These are phyloP conservation scores for Chiloscyllium punctatum DNA, from an alignment of 2,797 vertebrate genomes.

Conservation along the genomic window DNA sequence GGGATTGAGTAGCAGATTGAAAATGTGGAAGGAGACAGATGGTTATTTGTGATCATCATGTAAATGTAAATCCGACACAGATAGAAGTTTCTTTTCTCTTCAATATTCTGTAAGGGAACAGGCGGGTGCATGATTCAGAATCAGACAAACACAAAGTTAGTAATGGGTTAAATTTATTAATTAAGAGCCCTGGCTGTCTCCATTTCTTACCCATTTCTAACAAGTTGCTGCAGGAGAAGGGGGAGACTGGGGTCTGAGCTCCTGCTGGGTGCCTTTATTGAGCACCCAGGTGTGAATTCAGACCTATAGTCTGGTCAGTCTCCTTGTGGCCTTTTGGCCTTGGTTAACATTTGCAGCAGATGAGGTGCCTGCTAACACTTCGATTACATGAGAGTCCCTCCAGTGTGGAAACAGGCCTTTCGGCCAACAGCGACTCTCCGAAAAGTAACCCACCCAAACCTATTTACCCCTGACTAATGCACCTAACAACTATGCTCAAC, in stretches of 20 bases:
- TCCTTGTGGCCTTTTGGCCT: conserved; percentile 39
- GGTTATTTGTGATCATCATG: conserved; percentile 59
- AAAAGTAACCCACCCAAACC: no score
- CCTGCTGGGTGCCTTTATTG: conserved; percentile 44
- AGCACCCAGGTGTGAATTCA: conserved; percentile 42
- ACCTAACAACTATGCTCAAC: no score
- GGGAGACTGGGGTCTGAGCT: conserved; percentile 37
- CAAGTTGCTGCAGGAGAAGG: conserved; percentile 36
- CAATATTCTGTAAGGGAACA: not conserved
- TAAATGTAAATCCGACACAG: conserved; percentile 59
- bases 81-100: conserved; percentile 46
- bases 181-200: not conserved
- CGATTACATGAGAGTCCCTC: not conserved
- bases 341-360: conserved; percentile 41
- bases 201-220: conserved; percentile 33
- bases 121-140: not conserved
- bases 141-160: conserved; percentile 41
- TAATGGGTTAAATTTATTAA: conserved; percentile 46
- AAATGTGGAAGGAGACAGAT: conserved; percentile 58
- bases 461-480: no score
- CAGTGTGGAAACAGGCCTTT: no score
- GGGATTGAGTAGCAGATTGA: conserved; percentile 60
- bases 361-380: not conserved
- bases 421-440: no score
- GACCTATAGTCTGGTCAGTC: conserved; percentile 45